These are phyloP conservation scores for Acronicta alni DNA, from an alignment of 2,888 invertebrate species.

Conservation along the genomic window DNA sequence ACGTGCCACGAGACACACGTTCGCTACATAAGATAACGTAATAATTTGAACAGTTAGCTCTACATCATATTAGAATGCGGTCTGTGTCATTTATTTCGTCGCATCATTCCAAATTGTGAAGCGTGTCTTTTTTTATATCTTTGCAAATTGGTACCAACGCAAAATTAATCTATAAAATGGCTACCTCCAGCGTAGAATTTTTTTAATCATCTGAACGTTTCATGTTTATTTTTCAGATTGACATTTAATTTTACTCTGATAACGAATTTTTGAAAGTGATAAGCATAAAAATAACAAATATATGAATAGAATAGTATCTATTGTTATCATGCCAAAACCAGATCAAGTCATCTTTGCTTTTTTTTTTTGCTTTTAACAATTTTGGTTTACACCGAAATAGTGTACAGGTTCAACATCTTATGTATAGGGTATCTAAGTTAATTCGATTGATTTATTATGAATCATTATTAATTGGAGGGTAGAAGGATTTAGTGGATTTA, in stretches of 20 bases:
- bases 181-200: slow-evolving; percentile 7
- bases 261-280: background rate
- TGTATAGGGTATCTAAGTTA: no score
- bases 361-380: no score
- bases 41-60: slow-evolving; percentile 26
- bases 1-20: slow-evolving; percentile 9
- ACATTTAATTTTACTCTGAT: background rate
- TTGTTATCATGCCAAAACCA: no score
- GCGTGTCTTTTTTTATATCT: slow-evolving; percentile 1
- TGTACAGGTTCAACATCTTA: no score
- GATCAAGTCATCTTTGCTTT: background rate
- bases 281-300: background rate
- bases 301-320: background rate
- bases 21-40: slow-evolving; percentile 18
- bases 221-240: slow-evolving; percentile 27
- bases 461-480: no score
- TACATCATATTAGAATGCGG: slow-evolving; percentile 1
- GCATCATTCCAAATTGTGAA: slow-evolving; percentile 4
- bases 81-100: background rate
- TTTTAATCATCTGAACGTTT: slow-evolving; percentile 38
- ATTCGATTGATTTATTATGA: no score
- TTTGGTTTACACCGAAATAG: no score
- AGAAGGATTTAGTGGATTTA: background rate
- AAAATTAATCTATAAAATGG: slow-evolving; percentile 38
- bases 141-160: slow-evolving; percentile 14